These are phyloP conservation scores for Urocolius indicus DNA, from an alignment of 2,113 vertebrate species.

Conservation along the genomic window DNA sequence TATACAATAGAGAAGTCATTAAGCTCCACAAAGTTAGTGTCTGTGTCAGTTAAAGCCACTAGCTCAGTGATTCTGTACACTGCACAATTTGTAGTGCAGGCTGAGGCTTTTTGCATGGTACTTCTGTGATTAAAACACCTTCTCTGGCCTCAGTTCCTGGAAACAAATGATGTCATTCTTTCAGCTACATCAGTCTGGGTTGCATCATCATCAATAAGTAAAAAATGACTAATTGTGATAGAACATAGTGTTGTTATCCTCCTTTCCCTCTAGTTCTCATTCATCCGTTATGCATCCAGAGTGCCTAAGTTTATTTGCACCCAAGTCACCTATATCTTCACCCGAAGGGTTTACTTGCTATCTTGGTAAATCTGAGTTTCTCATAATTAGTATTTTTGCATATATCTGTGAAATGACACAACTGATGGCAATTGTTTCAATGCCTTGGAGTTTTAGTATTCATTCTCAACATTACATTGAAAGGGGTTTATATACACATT, in stretches of 20 bases:
- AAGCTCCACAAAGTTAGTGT: not conserved
- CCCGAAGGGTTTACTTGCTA: not conserved
- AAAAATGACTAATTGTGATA: not conserved
- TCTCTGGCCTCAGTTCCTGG: not conserved
- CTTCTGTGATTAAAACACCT: not conserved
- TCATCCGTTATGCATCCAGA: not conserved
- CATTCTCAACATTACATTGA: not conserved
- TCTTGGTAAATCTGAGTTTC: not conserved
- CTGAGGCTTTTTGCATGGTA: not conserved
- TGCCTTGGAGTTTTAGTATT: not conserved
- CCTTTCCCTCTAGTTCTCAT: not conserved
- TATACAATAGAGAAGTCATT: not conserved
- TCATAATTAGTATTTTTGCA: not conserved
- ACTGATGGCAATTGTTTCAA: not conserved
- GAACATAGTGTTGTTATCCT: constrained; percentile 1
- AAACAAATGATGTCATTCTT: not conserved
- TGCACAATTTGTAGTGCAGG: not conserved
- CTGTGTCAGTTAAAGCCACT: not conserved
- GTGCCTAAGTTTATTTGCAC: not conserved
- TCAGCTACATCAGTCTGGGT: not conserved
- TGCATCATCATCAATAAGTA: constrained; percentile 2
- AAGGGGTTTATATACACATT: not conserved
- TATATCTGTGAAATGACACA: not conserved
- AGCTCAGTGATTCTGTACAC: not conserved
- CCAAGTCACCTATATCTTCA: not conserved